Base-by-base conservation (phyloP, 2,888 invertebrate genomes). In the Allygus modestus region DNA sequence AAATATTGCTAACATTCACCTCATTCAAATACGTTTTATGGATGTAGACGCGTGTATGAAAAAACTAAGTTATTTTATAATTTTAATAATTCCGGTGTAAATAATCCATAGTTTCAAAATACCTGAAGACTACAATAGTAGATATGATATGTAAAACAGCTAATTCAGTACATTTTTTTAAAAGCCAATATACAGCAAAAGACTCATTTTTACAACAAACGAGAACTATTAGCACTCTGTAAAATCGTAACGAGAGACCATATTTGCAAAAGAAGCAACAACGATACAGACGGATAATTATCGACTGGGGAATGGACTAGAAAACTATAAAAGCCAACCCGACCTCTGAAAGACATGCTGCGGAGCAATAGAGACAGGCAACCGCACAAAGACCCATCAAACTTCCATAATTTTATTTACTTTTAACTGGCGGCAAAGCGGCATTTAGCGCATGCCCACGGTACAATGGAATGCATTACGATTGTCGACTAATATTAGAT, bases 401-500 rank as follows among this genome's bases (percentile, higher is more conserved):
- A 54, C 79, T 26, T 79, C 43, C 51, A 79, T 79, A 79, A 79
- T 28, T 79, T 79, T 79, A 79, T 79, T 79, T 79, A 79, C 79
- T 79, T 79, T 79, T 79, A 79, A 79, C 79, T 33, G 79, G 79
- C 37, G 31, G 23, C 28, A 54, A 46, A 58, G 54, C 31, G n/a
- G 58, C 58, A 11, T 28, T 79, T 79, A 58, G 79, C 51, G 31
- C 79, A 58, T 77, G 77, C 77, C 51, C 79, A 15, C 77, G 15
- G 58, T 37, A 79, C 79, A 58, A 79, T 58, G 58, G 79, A 51
- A 79, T 79, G 58, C 58, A 77, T 51, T 51, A 51, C 51, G 28
- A 77, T 58, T 37, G 79, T 58, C 28, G 79, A 79, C 79, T 79
- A 79, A 79, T 79, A 79, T 79, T 79, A 79, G 79, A 79, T 58